These are phyloP conservation scores for Gymnobelideus leadbeateri DNA, from an alignment of 2,113 vertebrate species.

Conservation along the genomic window DNA sequence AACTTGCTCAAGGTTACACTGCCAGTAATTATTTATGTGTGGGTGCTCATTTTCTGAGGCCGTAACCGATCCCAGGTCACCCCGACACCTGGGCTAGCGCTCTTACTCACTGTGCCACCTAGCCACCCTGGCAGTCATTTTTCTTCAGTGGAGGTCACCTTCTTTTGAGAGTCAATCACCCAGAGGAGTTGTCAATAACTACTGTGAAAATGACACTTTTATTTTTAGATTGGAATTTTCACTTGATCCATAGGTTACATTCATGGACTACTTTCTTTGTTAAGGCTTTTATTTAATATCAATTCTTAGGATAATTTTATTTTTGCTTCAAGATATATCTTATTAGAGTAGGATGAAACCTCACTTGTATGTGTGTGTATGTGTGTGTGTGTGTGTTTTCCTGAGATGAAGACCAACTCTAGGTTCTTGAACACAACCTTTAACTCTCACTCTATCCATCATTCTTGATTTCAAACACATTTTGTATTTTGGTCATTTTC, in stretches of 20 bases:
- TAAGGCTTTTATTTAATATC: neutral
- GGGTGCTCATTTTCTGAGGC: too few species aligned
- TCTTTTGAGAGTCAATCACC: neutral
- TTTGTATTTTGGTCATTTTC: neutral
- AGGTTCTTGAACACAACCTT: neutral
- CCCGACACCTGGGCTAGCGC: too few species aligned
- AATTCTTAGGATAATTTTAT: neutral
- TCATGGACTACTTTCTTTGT: neutral
- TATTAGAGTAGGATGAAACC: neutral
- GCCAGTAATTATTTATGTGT: too few species aligned
- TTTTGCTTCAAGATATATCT: accelerated
- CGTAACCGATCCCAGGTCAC: too few species aligned
- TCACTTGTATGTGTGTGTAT: neutral
- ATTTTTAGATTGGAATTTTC: neutral
- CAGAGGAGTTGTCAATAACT: neutral
- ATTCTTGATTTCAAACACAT: neutral
- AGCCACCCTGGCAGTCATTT: neutral
- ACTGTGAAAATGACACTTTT: neutral
- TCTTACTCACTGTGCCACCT: too few species aligned
- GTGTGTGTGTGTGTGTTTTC: neutral
- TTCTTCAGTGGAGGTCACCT: neutral
- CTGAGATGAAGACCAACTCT: neutral
- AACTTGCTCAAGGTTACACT: too few species aligned
- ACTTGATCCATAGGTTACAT: neutral
- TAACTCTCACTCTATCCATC: neutral